phyloP scores from a whole-genome alignment of 2,797 vertebrate species.

The Lacerta bilineata region DNA sequence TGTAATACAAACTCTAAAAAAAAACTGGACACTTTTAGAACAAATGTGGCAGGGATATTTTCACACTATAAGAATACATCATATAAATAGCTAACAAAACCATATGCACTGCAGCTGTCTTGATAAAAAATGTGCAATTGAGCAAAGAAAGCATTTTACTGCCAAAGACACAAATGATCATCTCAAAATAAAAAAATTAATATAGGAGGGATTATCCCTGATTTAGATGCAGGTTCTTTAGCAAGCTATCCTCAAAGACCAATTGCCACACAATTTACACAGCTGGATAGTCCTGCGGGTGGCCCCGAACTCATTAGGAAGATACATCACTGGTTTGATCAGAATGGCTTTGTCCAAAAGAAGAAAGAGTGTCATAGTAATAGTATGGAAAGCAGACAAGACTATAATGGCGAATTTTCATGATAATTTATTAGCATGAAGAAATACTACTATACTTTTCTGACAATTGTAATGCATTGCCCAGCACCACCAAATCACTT shows the following conservation, averaged over 20 bases:
- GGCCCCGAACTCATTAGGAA: neutral
- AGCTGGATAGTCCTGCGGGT: neutral
- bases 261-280: constrained; percentile 11
- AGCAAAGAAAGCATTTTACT: neutral
- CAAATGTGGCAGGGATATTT: neutral
- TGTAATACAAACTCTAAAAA: neutral
- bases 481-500: neutral
- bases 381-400: neutral
- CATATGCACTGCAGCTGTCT: neutral
- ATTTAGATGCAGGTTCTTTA: constrained; percentile 9
- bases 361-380: neutral
- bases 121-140: neutral
- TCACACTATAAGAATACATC: neutral
- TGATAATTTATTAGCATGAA: neutral
- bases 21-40: neutral
- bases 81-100: constrained; percentile 12
- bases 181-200: neutral
- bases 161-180: neutral
- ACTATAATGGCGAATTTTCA: neutral
- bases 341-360: neutral
- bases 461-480: neutral
- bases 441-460: neutral
- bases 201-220: neutral
- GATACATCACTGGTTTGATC: constrained; percentile 23
- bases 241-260: neutral